phyloP scores from a whole-genome alignment of 2,113 vertebrate genomes.

The Pitta sordida region DNA sequence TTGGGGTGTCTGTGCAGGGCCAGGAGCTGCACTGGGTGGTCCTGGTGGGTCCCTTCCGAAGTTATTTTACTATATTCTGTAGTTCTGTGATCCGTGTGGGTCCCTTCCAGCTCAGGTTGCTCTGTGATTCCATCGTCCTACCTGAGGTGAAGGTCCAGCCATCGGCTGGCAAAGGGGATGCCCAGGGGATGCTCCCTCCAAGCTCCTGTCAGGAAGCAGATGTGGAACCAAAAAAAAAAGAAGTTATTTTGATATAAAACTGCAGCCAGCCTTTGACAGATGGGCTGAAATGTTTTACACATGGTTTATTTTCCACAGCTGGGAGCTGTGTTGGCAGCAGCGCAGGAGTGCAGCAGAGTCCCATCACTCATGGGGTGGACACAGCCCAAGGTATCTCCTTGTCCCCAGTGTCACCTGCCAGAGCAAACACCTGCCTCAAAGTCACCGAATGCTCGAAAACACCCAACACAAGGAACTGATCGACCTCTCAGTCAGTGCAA shows the following conservation, averaged over 20 bases:
- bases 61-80: background rate
- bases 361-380: accelerated
- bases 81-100: background rate
- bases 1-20: accelerated
- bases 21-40: accelerated
- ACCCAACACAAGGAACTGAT: accelerated
- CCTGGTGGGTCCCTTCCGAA: accelerated
- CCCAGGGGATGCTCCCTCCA: background rate
- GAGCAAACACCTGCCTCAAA: background rate
- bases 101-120: background rate
- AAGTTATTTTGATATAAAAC: background rate
- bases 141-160: background rate
- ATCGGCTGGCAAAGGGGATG: background rate
- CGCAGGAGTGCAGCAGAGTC: accelerated
- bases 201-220: background rate
- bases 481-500: accelerated
- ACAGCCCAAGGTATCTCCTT: accelerated
- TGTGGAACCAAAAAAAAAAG: background rate
- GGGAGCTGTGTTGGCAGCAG: background rate
- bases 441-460: accelerated
- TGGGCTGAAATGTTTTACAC: accelerated
- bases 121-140: background rate
- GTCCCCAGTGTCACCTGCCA: background rate
- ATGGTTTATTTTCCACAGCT: accelerated
- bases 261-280: accelerated